A percentile compares a stretch with the other conserved stretches of the same genome.
phyloP scores from a whole-genome alignment of 1,140 invertebrate genomes.

The Rhopalosiphum maidis region DNA sequence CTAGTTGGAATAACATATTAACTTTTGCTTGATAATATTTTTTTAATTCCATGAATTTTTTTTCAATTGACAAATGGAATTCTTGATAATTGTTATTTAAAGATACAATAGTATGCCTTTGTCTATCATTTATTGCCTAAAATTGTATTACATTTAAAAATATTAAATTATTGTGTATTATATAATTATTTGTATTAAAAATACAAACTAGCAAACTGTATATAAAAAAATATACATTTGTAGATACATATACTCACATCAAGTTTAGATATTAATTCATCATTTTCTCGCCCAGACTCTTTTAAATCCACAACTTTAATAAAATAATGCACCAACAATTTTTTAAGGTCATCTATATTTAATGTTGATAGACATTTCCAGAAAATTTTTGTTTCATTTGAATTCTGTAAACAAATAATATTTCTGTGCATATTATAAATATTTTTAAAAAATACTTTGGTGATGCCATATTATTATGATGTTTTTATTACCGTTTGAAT shows the following conservation, averaged over 20 bases:
- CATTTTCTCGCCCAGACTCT: conserved; percentile 44
- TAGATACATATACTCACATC: conserved; percentile 24
- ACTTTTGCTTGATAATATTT: conserved; percentile 45
- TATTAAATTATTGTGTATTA: no score
- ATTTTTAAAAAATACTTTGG: not conserved
- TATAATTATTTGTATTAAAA: no score
- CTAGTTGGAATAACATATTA: not conserved
- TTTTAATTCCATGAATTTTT: conserved; percentile 15
- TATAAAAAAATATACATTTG: not conserved
- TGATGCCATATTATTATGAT: not conserved
- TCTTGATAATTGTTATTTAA: conserved; percentile 41
- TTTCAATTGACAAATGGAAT: conserved; percentile 41
- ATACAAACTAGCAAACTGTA: no score
- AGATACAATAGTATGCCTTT: not conserved
- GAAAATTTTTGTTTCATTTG: conserved; percentile 1
- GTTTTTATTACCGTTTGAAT: not conserved
- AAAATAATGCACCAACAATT: conserved; percentile 46
- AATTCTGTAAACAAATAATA: conserved; percentile 21
- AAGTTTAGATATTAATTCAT: conserved; percentile 49
- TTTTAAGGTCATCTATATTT: not conserved
- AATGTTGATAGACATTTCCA: conserved; percentile 25
- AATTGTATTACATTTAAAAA: not conserved
- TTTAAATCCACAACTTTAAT: conserved; percentile 40
- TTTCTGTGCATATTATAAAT: not conserved
- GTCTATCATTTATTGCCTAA: conserved; percentile 21